A percentile compares a stretch with the other conserved stretches of the same genome.
phyloP scores from a whole-genome alignment of 2,888 invertebrate genomes.

The Altica lythri region DNA sequence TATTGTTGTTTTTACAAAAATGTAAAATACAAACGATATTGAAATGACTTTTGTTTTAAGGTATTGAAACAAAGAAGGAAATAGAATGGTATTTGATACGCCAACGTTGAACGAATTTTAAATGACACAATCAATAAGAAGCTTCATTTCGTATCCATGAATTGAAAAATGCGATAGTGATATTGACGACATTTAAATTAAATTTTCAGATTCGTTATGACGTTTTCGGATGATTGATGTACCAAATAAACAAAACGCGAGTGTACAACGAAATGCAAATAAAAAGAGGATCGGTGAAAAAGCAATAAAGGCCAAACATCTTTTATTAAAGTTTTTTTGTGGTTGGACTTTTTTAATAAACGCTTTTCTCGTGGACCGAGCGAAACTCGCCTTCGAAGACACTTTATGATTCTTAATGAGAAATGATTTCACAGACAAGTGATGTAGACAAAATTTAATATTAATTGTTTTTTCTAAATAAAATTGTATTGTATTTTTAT shows the following conservation, averaged over 20 bases:
- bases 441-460: too few species aligned
- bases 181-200: slow-evolving; percentile 49
- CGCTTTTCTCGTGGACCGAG: slow-evolving; percentile 39
- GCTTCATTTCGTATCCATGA: slow-evolving; percentile 17
- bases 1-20: too few species aligned
- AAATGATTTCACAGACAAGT: too few species aligned
- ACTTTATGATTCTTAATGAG: slow-evolving; percentile 40
- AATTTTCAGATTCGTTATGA: slow-evolving; percentile 51
- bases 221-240: slow-evolving; percentile 53
- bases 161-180: slow-evolving; percentile 35
- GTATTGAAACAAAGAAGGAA: too few species aligned
- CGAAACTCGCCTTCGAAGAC: slow-evolving; percentile 35
- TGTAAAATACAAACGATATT: too few species aligned
- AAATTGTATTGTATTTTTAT: too few species aligned
- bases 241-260: slow-evolving; percentile 51
- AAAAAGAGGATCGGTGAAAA: slow-evolving; percentile 51
- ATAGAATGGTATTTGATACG: too few species aligned
- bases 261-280: slow-evolving; percentile 43
- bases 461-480: too few species aligned
- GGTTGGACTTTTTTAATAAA: slow-evolving; percentile 51
- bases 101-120: background rate
- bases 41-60: too few species aligned
- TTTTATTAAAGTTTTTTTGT: slow-evolving; percentile 54
- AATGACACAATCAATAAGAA: slow-evolving; percentile 25
- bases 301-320: slow-evolving; percentile 48